Conservation (phyloP, 2,797 vertebrate species). For the Anolis apletophallus region DNA sequence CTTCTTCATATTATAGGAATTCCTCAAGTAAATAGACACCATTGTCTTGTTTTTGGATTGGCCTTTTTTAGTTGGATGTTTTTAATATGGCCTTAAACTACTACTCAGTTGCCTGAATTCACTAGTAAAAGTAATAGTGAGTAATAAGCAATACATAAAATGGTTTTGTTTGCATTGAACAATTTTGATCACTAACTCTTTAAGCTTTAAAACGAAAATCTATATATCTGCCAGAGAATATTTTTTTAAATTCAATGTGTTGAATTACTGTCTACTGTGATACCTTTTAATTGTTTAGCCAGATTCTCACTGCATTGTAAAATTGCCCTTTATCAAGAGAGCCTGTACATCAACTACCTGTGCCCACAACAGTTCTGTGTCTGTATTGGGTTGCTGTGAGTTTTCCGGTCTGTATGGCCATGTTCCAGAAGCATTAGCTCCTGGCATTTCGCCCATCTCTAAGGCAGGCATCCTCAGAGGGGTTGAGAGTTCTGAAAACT, state of each 20-base stretch:
- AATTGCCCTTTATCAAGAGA: not conserved
- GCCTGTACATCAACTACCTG: not conserved
- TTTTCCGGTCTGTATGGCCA: too few species aligned
- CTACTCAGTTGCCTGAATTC: not conserved
- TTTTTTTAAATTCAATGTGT: not conserved
- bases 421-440: too few species aligned
- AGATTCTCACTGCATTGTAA: not conserved
- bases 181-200: conserved; percentile 18
- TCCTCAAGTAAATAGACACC: not conserved
- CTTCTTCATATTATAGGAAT: not conserved
- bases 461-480: too few species aligned
- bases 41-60: not conserved
- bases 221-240: not conserved
- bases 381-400: too few species aligned
- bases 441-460: too few species aligned
- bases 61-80: too few species aligned
- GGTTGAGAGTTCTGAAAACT: too few species aligned
- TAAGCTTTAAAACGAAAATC: fast-evolving
- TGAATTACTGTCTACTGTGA: not conserved
- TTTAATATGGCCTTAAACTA: not conserved
- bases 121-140: not conserved
- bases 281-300: fast-evolving
- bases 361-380: too few species aligned
- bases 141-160: not conserved
- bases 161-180: conserved; percentile 5